These are phyloP conservation scores for Temnothorax rugatulus DNA, from an alignment of 2,888 invertebrate species.

Conservation along the genomic window DNA sequence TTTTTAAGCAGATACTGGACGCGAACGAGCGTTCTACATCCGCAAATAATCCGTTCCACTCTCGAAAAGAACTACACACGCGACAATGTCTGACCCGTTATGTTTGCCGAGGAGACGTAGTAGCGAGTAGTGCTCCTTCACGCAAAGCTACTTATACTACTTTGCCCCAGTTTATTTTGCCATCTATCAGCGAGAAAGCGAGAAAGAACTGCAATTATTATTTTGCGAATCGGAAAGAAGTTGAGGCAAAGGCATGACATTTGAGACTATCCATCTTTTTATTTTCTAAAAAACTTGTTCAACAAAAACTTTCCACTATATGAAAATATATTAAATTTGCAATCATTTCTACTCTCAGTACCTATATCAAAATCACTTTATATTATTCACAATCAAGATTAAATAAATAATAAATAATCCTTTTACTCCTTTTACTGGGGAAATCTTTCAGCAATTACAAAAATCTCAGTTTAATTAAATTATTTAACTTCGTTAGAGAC, in stretches of 20 bases:
- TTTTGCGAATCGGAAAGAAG: background rate
- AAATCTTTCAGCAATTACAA: background rate
- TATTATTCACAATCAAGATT: background rate
- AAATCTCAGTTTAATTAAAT: background rate
- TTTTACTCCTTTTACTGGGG: background rate
- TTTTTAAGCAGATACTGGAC: background rate
- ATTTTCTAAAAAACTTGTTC: background rate
- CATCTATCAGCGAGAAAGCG: background rate
- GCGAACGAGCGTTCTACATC: background rate
- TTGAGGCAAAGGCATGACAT: background rate
- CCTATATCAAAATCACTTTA: background rate
- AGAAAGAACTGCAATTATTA: conserved; percentile 9
- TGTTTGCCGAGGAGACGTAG: conserved; percentile 10
- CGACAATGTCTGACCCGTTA: background rate
- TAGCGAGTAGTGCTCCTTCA: conserved; percentile 13
- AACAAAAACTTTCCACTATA: background rate
- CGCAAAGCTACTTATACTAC: conserved; percentile 29
- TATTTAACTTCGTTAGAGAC: background rate
- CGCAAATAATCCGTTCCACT: background rate
- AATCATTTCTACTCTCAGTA: background rate
- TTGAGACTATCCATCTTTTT: background rate
- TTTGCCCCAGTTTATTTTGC: conserved; percentile 25
- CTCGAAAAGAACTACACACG: background rate
- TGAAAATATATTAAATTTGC: background rate
- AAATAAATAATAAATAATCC: background rate